These are phyloP conservation scores for Drosophila gunungcola DNA, from an alignment of 1,140 invertebrate species.

Conservation along the genomic window DNA sequence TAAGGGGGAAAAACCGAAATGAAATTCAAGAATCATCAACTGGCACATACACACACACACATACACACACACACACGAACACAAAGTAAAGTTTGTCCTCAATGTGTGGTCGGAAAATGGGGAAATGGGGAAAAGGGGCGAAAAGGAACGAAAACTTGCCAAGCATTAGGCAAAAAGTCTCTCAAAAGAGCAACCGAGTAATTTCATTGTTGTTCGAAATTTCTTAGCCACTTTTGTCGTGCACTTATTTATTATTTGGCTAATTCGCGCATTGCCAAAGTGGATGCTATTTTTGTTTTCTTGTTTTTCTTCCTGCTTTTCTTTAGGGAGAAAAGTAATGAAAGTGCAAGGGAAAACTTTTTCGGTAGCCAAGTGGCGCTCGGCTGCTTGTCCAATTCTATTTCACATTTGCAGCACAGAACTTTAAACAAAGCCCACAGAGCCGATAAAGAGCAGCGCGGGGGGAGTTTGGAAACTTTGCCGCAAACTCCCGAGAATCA, in stretches of 20 bases:
- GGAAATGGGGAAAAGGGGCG: neutral
- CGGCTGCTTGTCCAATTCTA: slow-evolving; percentile 67
- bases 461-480: slow-evolving; percentile 35
- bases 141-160: slow-evolving; percentile 36
- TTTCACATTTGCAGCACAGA: slow-evolving; percentile 74
- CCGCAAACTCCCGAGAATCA: slow-evolving; percentile 35
- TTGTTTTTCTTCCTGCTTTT: slow-evolving; percentile 15
- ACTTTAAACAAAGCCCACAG: slow-evolving; percentile 74
- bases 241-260: slow-evolving; percentile 83
- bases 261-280: slow-evolving; percentile 80
- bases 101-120: slow-evolving; percentile 16
- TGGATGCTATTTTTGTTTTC: slow-evolving; percentile 21
- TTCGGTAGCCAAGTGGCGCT: slow-evolving; percentile 64
- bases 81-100: slow-evolving; percentile 56
- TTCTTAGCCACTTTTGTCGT: slow-evolving; percentile 73
- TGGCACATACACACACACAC: slow-evolving; percentile 26
- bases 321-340: slow-evolving; percentile 10
- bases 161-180: slow-evolving; percentile 58
- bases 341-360: slow-evolving; percentile 55
- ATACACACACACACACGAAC: slow-evolving; percentile 8
- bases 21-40: slow-evolving; percentile 65
- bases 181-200: slow-evolving; percentile 50
- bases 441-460: slow-evolving; percentile 17
- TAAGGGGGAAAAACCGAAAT: slow-evolving; percentile 15
- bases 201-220: slow-evolving; percentile 78